Evolutionary conservation across 1,140 invertebrate species (phyloP).

Genomic region (Drosophila nannoptera): DNA sequence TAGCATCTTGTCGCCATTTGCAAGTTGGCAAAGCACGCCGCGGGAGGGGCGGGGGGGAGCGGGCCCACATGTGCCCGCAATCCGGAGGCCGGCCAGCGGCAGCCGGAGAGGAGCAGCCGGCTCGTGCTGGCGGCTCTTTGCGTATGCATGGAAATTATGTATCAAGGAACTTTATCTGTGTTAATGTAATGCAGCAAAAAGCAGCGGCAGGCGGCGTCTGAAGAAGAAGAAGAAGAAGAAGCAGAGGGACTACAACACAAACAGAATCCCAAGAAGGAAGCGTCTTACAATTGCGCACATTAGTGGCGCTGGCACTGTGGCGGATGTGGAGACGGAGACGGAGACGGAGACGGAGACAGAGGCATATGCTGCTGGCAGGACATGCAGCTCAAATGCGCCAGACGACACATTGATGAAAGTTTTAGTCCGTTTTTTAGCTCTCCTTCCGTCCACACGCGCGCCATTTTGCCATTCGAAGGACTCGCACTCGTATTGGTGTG

Average conservation of each 20-base stretch:
- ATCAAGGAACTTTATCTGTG: constrained; percentile 78
- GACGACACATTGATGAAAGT: constrained; percentile 62
- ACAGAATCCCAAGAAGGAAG: constrained; percentile 33
- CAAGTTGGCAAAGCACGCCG: constrained; percentile 63
- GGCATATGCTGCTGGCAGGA: constrained; percentile 24
- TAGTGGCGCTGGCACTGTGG: constrained; percentile 19
- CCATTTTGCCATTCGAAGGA: constrained; percentile 55
- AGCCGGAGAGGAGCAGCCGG: constrained; percentile 1
- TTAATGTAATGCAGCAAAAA: constrained; percentile 77
- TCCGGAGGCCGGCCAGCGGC: not conserved
- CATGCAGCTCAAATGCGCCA: constrained; percentile 21
- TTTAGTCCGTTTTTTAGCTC: constrained; percentile 43
- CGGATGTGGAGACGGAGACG: constrained; percentile 1
- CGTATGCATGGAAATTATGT: constrained; percentile 74
- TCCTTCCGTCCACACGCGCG: constrained; percentile 35
- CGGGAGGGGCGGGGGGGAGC: not conserved
- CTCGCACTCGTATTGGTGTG: constrained; percentile 35
- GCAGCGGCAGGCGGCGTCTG: constrained; percentile 53
- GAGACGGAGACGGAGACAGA: not conserved
- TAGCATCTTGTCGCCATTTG: constrained; percentile 75
- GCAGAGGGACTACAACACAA: constrained; percentile 22
- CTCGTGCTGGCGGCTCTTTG: constrained; percentile 50
- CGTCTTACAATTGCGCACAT: constrained; percentile 61
- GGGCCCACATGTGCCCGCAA: constrained; percentile 51
- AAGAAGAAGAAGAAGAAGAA: constrained; percentile 50